phyloP scores from a whole-genome alignment of 1,140 invertebrate genomes.

The Steinernema feltiae region DNA sequence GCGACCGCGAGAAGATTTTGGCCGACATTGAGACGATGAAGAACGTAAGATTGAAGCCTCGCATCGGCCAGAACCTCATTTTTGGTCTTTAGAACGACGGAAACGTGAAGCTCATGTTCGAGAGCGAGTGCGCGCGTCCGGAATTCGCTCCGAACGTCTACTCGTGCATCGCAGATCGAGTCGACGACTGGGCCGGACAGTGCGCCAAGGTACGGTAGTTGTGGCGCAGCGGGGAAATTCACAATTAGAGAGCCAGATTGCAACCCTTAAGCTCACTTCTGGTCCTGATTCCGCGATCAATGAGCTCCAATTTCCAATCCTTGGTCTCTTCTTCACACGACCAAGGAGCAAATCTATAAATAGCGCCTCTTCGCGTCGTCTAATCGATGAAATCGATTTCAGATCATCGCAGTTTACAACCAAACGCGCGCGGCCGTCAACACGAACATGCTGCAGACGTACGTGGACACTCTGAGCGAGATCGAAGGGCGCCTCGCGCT shows the following conservation, averaged over 20 bases:
- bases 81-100: not conserved
- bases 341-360: not conserved
- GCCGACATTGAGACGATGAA: not conserved
- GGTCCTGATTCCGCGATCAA: no score
- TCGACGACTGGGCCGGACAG: not conserved
- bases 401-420: conserved; percentile 2
- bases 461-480: conserved; percentile 3
- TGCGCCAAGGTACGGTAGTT: not conserved
- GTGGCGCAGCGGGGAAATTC: not conserved
- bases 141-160: not conserved
- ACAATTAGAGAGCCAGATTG: no score
- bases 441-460: not conserved
- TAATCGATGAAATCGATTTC: no score
- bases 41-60: not conserved
- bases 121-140: not conserved
- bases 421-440: conserved; percentile 2
- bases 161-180: not conserved
- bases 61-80: not conserved
- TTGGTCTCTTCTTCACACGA: not conserved
- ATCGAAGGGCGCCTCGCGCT: not conserved
- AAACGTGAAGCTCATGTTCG: conserved; percentile 5
- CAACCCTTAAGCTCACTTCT: no score
- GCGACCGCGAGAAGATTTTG: not conserved
- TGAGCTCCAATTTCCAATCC: not conserved
- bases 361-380: no score